Base-by-base conservation (phyloP, 2,888 invertebrate genomes). In the Uloborus plumipes region DNA sequence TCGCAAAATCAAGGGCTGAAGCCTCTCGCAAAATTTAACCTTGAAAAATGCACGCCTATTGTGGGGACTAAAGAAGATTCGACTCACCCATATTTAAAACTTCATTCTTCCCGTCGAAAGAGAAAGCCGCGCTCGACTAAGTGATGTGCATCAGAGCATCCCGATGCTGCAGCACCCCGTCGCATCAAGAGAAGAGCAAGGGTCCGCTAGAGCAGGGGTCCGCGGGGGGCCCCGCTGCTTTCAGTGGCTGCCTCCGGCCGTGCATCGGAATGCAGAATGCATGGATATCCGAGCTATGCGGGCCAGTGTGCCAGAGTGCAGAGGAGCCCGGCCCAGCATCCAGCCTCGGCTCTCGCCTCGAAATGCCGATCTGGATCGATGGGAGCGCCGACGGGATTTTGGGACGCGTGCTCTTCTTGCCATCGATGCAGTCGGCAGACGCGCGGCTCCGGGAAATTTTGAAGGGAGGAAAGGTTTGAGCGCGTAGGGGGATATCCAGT, bases 351-450 rank as follows among this genome's bases (percentile, higher is more conserved):
- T 49, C 20, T 64, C 47, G 18, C 14, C 64, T 13, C 64, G 18
- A 47, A 64, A 64, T 64, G 64, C 64, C 62, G 16, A 26, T 62
- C 62, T 39, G 2, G 64, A 64, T 64, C 64, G 64, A 64, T 64
- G 64, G 47, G 64, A 64, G 64, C 64, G 64, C 64, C 61, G 61
- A 39, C 61, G 39, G 61, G 39, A 39, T 62, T 39, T 16, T 11
- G 39, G n/a, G n/a, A 16, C 64, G 49, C 49, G 64, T 18, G 9
- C 39, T 64, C 49, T 49, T 47, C 49, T 64, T 64, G 64, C 47
- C 47, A 47, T 64, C 49, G 64, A 39, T 39, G 39, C 39, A 39
- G 39, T 39, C 39, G 9, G 39, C 39, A 39, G 39, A 39, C 39
- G 39, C 39, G 39, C 39, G 3, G 39, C 39, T 39, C 39, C 39